Base-by-base conservation (phyloP, 2,113 vertebrate genomes). In the Rhabdomys dilectus region DNA sequence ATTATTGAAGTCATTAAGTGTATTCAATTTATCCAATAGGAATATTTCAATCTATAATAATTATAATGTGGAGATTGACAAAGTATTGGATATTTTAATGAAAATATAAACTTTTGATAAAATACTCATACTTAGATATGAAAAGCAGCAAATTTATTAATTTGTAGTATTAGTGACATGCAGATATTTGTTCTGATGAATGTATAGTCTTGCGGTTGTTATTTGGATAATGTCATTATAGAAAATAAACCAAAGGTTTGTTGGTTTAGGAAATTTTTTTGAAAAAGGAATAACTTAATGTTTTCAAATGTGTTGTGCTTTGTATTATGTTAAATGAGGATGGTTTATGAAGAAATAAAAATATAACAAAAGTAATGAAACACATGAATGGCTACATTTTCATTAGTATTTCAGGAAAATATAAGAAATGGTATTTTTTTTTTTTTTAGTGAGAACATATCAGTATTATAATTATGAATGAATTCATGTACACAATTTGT, bases 1-100 rank as follows among this genome's bases (percentile, higher is more conserved):
- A 8, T 87, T 56, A 5, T 24, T 64, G 13, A 94, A 85, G 17
- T 82, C 66, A 90, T 36, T n/a, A 68, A 73, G 3, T 87, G 62
- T 91, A 58, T 39, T 82, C 16, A 22, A 66, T 77, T 56, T 90
- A 64, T 72, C 76, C 39, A 73, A 19, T 9, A 82, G 51, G 10
- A 87, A 64, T 77, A 89, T 64, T 94, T 92, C 60, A 58, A 81
- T 56, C 4, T 31, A 5, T 6, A 89, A 94, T 87, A 36, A 78
- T 17, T 13, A 16, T 60, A 36, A 3, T 53, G 39, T 39, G 21
- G 1, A 6, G 0, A 11, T 3, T 53, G 0, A 86, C 17, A 29
- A 91, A 94, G 26, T 73, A 86, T 9, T 45, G 5, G 3, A 36
- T 73, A 68, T 21, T 86, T 76, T 78, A 42, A 21, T 72, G 9